Conservation (phyloP, 2,888 invertebrate genomes). For the Drosophila anomalata region DNA sequence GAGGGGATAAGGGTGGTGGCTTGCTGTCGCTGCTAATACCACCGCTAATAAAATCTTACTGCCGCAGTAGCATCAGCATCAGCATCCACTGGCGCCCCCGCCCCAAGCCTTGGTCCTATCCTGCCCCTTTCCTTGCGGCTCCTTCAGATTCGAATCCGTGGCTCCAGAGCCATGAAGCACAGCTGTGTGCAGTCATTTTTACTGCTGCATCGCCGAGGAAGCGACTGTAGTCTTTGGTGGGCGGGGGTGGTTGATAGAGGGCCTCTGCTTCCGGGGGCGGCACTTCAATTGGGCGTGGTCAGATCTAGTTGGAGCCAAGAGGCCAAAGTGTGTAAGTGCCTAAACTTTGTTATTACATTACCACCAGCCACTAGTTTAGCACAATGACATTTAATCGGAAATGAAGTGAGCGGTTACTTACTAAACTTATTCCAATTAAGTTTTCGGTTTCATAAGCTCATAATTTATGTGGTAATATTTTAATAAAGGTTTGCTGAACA, state of each 20-base stretch:
- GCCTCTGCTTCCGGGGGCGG: constrained; percentile 3
- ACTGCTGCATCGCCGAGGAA: constrained; percentile 65
- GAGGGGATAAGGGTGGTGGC: constrained; percentile 15
- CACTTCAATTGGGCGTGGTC: constrained; percentile 25
- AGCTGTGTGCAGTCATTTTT: constrained; percentile 80
- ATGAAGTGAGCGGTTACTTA: constrained; percentile 25
- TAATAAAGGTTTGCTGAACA: not conserved
- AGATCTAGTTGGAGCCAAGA: constrained; percentile 23
- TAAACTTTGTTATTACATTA: constrained; percentile 28
- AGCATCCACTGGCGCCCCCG: not conserved
- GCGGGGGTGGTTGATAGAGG: not conserved
- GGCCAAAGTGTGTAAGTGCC: constrained; percentile 30
- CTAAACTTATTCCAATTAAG: constrained; percentile 15
- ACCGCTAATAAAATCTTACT: constrained; percentile 80
- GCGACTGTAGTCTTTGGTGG: not conserved
- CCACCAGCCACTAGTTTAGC: constrained; percentile 21
- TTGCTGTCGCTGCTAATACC: constrained; percentile 76
- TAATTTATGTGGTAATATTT: constrained; percentile 7
- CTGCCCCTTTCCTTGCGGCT: not conserved
- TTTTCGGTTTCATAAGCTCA: not conserved
- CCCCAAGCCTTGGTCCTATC: not conserved
- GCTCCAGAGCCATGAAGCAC: constrained; percentile 74
- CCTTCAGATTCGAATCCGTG: constrained; percentile 8
- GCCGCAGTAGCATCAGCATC: constrained; percentile 55
- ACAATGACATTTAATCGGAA: constrained; percentile 26